Evolutionary conservation across 1,140 invertebrate genomes (phyloP).

Genomic region (Lepidurus arcticus): DNA sequence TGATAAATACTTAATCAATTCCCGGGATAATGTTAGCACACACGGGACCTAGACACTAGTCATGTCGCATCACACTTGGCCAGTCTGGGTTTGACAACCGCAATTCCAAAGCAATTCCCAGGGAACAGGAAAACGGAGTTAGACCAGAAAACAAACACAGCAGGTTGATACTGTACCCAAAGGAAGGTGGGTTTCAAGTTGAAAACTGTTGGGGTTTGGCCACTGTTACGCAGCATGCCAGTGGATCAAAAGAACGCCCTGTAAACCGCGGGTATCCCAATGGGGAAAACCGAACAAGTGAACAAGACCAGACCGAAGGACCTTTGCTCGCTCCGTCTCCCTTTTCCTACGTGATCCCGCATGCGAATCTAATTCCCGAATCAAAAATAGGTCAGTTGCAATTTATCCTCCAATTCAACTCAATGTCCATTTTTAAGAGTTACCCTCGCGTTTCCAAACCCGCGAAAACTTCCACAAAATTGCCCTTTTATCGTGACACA

Average conservation of each 20-base stretch:
- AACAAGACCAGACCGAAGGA: background rate
- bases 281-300: background rate
- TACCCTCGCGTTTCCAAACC: background rate
- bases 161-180: background rate
- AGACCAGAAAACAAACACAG: background rate
- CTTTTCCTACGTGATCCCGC: background rate
- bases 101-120: background rate
- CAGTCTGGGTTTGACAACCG: conserved; percentile 1
- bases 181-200: background rate
- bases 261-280: background rate
- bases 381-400: background rate
- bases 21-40: background rate
- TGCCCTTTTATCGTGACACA: too few relatives aligned
- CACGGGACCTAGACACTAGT: background rate
- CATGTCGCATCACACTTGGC: background rate
- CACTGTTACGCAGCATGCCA: background rate
- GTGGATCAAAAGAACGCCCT: conserved; percentile 8
- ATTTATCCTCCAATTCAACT: background rate
- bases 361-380: background rate
- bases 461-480: too few relatives aligned
- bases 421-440: background rate
- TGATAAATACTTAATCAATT: too few relatives aligned
- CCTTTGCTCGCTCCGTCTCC: background rate
- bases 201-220: background rate
- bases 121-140: background rate